Conservation (phyloP, 1,140 invertebrate genomes). For the Philopotamus ludificatus region DNA sequence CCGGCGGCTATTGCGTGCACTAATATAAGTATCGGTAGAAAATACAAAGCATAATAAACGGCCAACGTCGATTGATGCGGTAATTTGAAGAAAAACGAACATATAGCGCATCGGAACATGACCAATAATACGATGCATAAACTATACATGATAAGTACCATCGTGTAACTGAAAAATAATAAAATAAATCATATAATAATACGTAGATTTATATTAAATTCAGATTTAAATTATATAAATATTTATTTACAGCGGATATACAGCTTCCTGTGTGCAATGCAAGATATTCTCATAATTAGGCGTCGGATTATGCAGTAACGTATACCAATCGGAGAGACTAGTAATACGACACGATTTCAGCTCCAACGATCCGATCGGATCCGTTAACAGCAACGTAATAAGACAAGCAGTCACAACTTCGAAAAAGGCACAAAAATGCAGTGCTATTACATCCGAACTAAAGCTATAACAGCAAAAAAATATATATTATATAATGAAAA, state of each 20-base stretch:
- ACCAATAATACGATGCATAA: slow-evolving; percentile 81
- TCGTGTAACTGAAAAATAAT: slow-evolving; percentile 76
- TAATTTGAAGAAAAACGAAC: slow-evolving; percentile 20
- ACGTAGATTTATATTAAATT: slow-evolving; percentile 30
- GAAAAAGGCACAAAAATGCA: slow-evolving; percentile 77
- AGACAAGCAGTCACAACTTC: slow-evolving; percentile 75
- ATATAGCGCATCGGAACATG: slow-evolving; percentile 48
- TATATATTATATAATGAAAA: slow-evolving; percentile 2
- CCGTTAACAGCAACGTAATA: slow-evolving; percentile 71
- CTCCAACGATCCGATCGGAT: slow-evolving; percentile 73
- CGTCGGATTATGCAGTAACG: slow-evolving; percentile 88
- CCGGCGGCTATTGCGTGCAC: slow-evolving; percentile 89
- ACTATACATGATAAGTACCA: slow-evolving; percentile 91
- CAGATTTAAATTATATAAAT: no score
- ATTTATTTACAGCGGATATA: slow-evolving; percentile 86
- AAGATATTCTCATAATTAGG: slow-evolving; percentile 87
- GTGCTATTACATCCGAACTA: slow-evolving; percentile 66
- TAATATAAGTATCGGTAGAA: slow-evolving; percentile 85
- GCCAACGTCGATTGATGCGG: slow-evolving; percentile 54
- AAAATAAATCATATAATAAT: slow-evolving; percentile 22
- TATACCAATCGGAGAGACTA: slow-evolving; percentile 92
- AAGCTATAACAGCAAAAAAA: slow-evolving; percentile 55
- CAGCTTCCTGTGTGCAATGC: slow-evolving; percentile 94
- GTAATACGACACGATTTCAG: slow-evolving; percentile 76
- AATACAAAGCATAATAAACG: slow-evolving; percentile 92